phyloP scores from a whole-genome alignment of 2,888 invertebrate genomes.

The Xestia c-nigrum region DNA sequence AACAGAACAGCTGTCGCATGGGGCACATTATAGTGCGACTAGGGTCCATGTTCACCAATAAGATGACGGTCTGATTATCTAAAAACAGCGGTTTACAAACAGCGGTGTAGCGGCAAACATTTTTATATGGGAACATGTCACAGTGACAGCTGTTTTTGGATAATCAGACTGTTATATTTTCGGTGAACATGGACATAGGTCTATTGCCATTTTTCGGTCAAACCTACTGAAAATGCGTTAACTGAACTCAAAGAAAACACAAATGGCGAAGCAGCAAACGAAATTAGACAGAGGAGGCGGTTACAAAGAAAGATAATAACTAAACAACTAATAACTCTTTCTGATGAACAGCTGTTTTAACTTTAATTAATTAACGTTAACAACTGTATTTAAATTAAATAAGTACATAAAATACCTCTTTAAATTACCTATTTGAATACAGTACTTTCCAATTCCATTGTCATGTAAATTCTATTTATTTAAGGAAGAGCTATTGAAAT shows the following conservation, averaged over 20 bases:
- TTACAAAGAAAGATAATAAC: neutral
- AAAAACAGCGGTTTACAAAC: no score
- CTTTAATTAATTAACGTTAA: constrained; percentile 13
- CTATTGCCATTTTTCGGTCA: neutral
- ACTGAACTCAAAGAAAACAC: neutral
- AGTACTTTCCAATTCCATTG: constrained; percentile 11
- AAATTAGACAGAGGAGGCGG: neutral
- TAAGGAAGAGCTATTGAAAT: neutral
- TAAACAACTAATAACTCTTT: constrained; percentile 7
- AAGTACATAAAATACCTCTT: neutral
- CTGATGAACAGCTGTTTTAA: constrained; percentile 13
- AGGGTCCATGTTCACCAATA: no score
- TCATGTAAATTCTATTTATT: constrained; percentile 40
- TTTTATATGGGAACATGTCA: no score
- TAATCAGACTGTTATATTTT: no score
- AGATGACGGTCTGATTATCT: no score
- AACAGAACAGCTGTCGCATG: neutral
- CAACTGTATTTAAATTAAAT: constrained; percentile 3
- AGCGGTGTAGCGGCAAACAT: no score
- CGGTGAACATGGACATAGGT: no score
- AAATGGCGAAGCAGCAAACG: neutral
- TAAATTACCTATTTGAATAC: constrained; percentile 18
- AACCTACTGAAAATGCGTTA: neutral
- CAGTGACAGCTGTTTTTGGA: no score
- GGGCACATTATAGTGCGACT: neutral